Evolutionary conservation across 53 echinoderm and acorn worm species (phyloP), one percentile per base, ranked within the genome.

Genomic region (Holothuria leucospilota): DNA sequence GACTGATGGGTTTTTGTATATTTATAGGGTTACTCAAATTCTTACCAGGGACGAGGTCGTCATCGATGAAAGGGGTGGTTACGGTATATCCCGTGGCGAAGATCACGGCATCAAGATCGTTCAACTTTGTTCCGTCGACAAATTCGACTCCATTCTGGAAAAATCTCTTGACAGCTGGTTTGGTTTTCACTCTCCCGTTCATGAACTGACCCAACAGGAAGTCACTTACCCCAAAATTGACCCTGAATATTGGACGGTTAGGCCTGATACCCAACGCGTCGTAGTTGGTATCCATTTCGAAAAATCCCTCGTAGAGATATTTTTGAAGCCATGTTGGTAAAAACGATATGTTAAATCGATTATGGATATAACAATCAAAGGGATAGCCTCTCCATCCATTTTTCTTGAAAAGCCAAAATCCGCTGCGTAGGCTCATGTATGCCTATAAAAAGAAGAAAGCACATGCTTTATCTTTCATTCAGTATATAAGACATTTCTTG

Each of bases 341-440:
- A 56, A 56, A 56, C 20, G 39, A 40, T 40, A 83, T 70, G 56
- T 84, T 87, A 62, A 81, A 90, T 77, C 93, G 87, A 14, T 85
- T 64, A 39, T 87, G 82, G 67, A 69, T 51, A 30, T 82, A 90
- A 14, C 82, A 78, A 23, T 95, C 95, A 20, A 63, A 68, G 9
- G 93, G 93, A 53, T 84, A 75, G 0, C 90, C 90, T 12, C 88
- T 78, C 14, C 72, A 85, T 16, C 88, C 92, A 23, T 74, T 63
- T 23, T 90, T 60, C 8, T 88, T 61, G 51, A 95, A 40, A 24
- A 95, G 83, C 95, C 95, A 95, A 26, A 87, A 81, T 0, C 95
- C 95, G 29, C 88, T 82, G 14, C 95, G 90, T 89, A 90, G 90
- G 40, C 91, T 92, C 42, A 96, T 65, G 78, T 91, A 93, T 0